These are phyloP conservation scores for Drosophila ezoana DNA, from an alignment of 2,888 invertebrate genomes.

Conservation along the genomic window DNA sequence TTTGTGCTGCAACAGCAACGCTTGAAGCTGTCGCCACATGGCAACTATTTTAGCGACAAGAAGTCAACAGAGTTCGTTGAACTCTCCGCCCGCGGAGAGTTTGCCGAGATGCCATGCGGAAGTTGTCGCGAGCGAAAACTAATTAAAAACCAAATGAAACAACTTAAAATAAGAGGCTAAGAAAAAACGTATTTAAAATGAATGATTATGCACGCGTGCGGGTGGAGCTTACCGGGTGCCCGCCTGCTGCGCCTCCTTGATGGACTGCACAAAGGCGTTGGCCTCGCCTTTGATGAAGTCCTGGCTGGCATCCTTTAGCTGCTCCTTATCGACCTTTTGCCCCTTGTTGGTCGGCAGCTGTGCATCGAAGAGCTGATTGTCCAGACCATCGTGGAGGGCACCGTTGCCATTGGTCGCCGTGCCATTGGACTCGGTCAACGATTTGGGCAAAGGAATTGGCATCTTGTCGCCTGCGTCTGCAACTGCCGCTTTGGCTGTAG, in stretches of 20 bases:
- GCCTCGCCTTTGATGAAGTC: slow-evolving; percentile 82
- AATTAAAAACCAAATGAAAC: slow-evolving; percentile 30
- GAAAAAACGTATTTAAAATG: slow-evolving; percentile 16
- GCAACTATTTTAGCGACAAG: slow-evolving; percentile 75
- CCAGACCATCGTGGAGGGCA: slow-evolving; percentile 50
- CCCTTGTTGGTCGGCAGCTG: slow-evolving; percentile 69
- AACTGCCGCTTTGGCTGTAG: slow-evolving; percentile 14
- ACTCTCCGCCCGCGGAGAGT: slow-evolving; percentile 41
- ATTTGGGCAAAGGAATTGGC: slow-evolving; percentile 68
- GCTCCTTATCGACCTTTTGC: slow-evolving; percentile 66
- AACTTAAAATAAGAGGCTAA: slow-evolving; percentile 34
- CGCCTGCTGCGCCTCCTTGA: slow-evolving; percentile 69
- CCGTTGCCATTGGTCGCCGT: slow-evolving; percentile 57
- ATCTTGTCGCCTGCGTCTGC: slow-evolving; percentile 53
- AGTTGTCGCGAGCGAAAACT: slow-evolving; percentile 37
- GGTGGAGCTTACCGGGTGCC: slow-evolving; percentile 63
- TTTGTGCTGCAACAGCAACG: slow-evolving; percentile 30
- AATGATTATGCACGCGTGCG: slow-evolving; percentile 7
- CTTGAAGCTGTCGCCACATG: slow-evolving; percentile 65
- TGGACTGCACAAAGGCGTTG: slow-evolving; percentile 72
- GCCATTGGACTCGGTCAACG: slow-evolving; percentile 42
- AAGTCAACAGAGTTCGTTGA: slow-evolving; percentile 69
- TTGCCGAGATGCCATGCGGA: slow-evolving; percentile 42
- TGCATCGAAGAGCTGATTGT: slow-evolving; percentile 73
- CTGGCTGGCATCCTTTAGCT: slow-evolving; percentile 82